Conservation (phyloP, 2,888 invertebrate species). For the Drosophila anomelani region DNA sequence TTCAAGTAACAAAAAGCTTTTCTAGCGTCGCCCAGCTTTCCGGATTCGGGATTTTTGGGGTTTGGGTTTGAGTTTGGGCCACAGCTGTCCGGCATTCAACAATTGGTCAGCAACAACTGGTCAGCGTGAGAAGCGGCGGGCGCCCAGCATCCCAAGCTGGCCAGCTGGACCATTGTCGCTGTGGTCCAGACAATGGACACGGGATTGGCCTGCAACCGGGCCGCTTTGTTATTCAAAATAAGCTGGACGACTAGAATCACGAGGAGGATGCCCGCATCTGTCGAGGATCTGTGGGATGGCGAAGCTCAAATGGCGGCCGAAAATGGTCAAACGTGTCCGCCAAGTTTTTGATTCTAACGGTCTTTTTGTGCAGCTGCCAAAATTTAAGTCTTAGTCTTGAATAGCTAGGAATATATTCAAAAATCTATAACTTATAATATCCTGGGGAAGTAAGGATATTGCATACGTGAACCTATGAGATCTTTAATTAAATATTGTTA, state of each 20-base stretch:
- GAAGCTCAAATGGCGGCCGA: slow-evolving; percentile 5
- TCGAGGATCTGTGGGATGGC: slow-evolving; percentile 1
- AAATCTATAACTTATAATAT: background rate
- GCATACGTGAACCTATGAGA: background rate
- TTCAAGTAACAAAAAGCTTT: slow-evolving; percentile 62
- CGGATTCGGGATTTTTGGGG: slow-evolving; percentile 11
- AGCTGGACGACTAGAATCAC: slow-evolving; percentile 27
- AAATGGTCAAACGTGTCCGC: slow-evolving; percentile 16
- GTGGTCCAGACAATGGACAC: slow-evolving; percentile 48
- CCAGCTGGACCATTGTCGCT: slow-evolving; percentile 17
- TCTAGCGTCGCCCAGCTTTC: slow-evolving; percentile 60
- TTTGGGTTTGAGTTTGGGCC: slow-evolving; percentile 2
- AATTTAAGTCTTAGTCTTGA: background rate
- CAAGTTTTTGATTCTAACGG: slow-evolving; percentile 6
- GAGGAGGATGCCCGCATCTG: slow-evolving; percentile 15
- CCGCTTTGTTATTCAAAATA: slow-evolving; percentile 69
- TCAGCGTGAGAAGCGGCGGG: slow-evolving; percentile 58
- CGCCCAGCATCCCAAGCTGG: slow-evolving; percentile 64
- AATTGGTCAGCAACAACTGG: slow-evolving; percentile 54
- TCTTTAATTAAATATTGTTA: background rate
- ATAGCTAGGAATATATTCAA: background rate
- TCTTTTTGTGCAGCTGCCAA: slow-evolving; percentile 19
- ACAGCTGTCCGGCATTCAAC: slow-evolving; percentile 46
- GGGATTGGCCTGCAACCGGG: slow-evolving; percentile 21
- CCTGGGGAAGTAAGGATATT: background rate